A percentile compares a stretch with the other conserved stretches of the same genome.
Evolutionary conservation across 2,797 vertebrate genomes (phyloP).

Genomic region (Caiman crocodilus): DNA sequence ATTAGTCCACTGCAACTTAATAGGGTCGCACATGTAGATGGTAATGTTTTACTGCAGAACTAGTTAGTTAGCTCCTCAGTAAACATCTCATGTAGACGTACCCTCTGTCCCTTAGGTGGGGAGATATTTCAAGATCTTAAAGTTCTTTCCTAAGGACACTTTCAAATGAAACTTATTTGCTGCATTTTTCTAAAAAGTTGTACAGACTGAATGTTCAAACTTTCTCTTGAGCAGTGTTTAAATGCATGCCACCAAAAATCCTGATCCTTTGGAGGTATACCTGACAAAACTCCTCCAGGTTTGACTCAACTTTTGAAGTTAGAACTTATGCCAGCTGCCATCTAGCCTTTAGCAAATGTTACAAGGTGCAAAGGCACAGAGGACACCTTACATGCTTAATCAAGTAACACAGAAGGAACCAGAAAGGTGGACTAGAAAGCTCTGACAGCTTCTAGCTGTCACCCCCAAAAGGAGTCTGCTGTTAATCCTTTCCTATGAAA

Average conservation of each 20-base stretch:
- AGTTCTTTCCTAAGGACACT: background rate
- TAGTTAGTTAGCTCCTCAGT: too few relatives aligned
- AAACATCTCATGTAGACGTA: too few relatives aligned
- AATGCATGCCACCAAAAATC: background rate
- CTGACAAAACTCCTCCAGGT: background rate
- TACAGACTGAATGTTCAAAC: background rate
- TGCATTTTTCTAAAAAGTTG: background rate
- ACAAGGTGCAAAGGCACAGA: background rate
- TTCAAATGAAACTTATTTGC: background rate
- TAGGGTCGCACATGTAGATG: too few relatives aligned
- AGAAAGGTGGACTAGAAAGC: background rate
- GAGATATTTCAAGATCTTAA: background rate
- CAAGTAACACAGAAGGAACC: slow-evolving; percentile 1
- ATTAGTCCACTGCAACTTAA: too few relatives aligned
- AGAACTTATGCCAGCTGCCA: background rate
- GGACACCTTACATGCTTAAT: background rate
- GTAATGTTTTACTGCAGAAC: too few relatives aligned
- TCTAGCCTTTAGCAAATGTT: background rate
- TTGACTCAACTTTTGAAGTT: background rate
- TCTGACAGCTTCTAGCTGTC: background rate
- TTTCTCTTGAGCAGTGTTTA: background rate
- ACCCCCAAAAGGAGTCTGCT: background rate
- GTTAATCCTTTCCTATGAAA: background rate
- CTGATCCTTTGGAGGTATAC: background rate
- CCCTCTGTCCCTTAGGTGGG: background rate